These are phyloP conservation scores for Drosophila novamexicana DNA, from an alignment of 1,140 invertebrate genomes.

Conservation along the genomic window DNA sequence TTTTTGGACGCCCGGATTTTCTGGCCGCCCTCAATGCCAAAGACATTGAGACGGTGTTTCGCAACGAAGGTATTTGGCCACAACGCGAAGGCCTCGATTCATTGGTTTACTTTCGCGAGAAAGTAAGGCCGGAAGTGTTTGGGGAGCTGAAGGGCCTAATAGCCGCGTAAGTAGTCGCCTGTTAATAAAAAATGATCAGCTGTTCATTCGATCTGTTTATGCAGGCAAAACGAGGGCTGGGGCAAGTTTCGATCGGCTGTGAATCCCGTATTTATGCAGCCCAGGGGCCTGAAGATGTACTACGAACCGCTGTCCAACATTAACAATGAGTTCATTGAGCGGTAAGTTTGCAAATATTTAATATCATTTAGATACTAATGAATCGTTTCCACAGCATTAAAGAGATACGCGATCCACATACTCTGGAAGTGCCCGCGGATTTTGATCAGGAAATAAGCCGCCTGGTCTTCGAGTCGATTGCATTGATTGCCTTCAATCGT, in stretches of 20 bases:
- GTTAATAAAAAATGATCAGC: background rate
- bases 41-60: slow-evolving; percentile 67
- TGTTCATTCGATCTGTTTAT: background rate
- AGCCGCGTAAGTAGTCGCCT: slow-evolving; percentile 38
- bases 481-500: slow-evolving; percentile 42
- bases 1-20: slow-evolving; percentile 63
- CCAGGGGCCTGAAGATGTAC: slow-evolving; percentile 54
- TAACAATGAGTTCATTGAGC: slow-evolving; percentile 71
- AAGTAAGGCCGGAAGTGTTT: slow-evolving; percentile 49
- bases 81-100: slow-evolving; percentile 57
- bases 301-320: slow-evolving; percentile 62
- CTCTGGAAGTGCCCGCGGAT: slow-evolving; percentile 42
- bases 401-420: slow-evolving; percentile 52
- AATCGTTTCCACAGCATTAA: slow-evolving; percentile 45
- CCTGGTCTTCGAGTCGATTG: slow-evolving; percentile 44
- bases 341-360: slow-evolving; percentile 31
- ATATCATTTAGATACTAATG: background rate
- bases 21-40: slow-evolving; percentile 57
- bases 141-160: slow-evolving; percentile 44
- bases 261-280: slow-evolving; percentile 76
- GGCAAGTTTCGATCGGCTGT: slow-evolving; percentile 52
- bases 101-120: slow-evolving; percentile 53
- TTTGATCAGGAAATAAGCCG: slow-evolving; percentile 47
- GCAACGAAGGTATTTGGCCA: slow-evolving; percentile 80
- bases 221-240: slow-evolving; percentile 59